Base-by-base conservation (phyloP, 2,797 vertebrate species). In the Potorous gilbertii region DNA sequence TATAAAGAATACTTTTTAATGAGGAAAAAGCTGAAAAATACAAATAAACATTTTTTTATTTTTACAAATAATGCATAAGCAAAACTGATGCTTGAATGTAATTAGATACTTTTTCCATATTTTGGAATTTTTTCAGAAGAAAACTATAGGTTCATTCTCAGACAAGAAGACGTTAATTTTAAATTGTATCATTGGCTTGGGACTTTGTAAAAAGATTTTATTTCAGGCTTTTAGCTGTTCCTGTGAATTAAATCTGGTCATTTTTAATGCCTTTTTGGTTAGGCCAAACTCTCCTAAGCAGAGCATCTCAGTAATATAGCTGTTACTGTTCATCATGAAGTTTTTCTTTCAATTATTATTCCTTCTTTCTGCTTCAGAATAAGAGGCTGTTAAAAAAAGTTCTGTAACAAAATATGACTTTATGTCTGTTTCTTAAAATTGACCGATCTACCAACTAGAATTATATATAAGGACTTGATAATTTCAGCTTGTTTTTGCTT, bases 201-300 rank as follows among this genome's bases (percentile, higher is more conserved):
- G 81, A 94, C 92, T 97, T 97, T 98, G 56, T 56, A 56, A 97
- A 98, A 96, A 97, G 96, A 55, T 96, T 97, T 96, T 96, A 97
- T 98, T 99, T 98, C 98, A 98, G 98, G 96, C 97, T 98, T 98
- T 95, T 98, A 98, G 97, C 98, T 98, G 81, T 98, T 97, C 97
- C 93, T 98, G 34, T 97, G 96, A 98, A 96, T 98, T 98, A 97
- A 50, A 96, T 97, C 97, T 97, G 96, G 95, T 97, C 97, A 95
- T 98, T 98, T 97, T 81, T 97, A 62, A 96, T 98, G 95, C 95
- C 97, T 98, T 97, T 98, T 98, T 96, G 97, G 94, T 96, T 97
- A 98, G 97, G 96, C 97, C 97, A 97, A 97, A 97, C 96, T 98
- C 94, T 94, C 93, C 81, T 98, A 98, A 97, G 98, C 96, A 98